phyloP scores from a whole-genome alignment of 2,797 vertebrate genomes.

The Fringilla coelebs region DNA sequence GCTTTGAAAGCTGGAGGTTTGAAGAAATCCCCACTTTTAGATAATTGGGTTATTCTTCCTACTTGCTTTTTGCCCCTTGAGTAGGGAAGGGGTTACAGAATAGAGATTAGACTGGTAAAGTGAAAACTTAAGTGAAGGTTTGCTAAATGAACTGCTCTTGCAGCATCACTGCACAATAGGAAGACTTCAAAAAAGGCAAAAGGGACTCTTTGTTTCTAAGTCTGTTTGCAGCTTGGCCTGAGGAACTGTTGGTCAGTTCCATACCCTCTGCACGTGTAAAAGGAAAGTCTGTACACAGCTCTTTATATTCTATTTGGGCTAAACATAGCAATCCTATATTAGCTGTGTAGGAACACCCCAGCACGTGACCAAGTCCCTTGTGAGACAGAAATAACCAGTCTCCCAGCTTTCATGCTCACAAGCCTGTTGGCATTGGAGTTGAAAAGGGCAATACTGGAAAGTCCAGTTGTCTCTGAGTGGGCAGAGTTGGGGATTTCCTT shows the following conservation, averaged over 20 bases:
- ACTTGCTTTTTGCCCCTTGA: neutral
- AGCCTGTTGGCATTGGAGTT: neutral
- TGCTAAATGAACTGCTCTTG: neutral
- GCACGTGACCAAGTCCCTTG: neutral
- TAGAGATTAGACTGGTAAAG: neutral
- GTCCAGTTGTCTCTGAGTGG: neutral
- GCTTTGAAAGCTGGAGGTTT: neutral
- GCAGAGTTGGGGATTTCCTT: neutral
- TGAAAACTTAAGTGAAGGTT: neutral
- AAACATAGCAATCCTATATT: neutral
- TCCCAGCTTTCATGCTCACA: neutral
- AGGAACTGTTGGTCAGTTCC: neutral
- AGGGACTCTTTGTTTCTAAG: neutral
- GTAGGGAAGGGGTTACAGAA: neutral
- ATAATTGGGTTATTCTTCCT: neutral
- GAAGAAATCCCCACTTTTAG: neutral
- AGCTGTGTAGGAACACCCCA: neutral
- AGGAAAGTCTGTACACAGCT: neutral
- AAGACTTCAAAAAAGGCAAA: neutral
- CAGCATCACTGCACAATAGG: neutral
- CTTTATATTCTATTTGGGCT: neutral
- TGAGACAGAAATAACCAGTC: conserved; percentile 7
- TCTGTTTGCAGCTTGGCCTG: neutral
- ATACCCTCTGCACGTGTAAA: neutral
- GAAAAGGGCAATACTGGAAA: neutral